These are phyloP conservation scores for Lycaena phlaeas DNA, from an alignment of 2,888 invertebrate species.

Conservation along the genomic window DNA sequence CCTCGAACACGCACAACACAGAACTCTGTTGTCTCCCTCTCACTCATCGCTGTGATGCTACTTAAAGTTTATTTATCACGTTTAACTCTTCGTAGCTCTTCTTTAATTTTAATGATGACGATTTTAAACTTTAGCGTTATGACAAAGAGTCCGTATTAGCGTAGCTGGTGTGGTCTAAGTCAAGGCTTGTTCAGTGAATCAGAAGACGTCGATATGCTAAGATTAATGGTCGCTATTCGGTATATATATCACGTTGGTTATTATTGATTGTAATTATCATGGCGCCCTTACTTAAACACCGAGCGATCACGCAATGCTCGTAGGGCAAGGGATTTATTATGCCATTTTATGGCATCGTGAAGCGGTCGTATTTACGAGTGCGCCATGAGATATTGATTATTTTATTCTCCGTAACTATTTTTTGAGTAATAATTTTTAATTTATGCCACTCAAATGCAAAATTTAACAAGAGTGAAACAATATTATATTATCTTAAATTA, in stretches of 20 bases:
- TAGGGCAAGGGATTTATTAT: constrained; percentile 34
- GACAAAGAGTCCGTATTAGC: constrained; percentile 10
- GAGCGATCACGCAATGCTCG: constrained; percentile 44
- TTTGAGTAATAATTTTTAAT: constrained; percentile 1
- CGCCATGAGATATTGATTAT: constrained; percentile 20
- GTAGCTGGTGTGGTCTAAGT: constrained; percentile 8
- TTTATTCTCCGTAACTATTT: too few relatives aligned
- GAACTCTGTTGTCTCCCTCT: constrained; percentile 19
- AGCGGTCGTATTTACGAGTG: constrained; percentile 19
- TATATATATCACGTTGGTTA: constrained; percentile 31
- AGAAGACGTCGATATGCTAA: constrained; percentile 23
- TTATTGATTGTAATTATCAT: constrained; percentile 68
- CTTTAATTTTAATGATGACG: constrained; percentile 24
- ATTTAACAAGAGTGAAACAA: too few relatives aligned
- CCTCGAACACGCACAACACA: constrained; percentile 10
- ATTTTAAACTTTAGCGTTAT: constrained; percentile 12
- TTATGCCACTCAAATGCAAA: too few relatives aligned
- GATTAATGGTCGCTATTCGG: constrained; percentile 45
- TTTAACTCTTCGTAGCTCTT: constrained; percentile 31
- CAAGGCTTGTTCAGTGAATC: constrained; percentile 11
- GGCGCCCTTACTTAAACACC: constrained; percentile 49
- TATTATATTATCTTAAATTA: too few relatives aligned
- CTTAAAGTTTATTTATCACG: constrained; percentile 51
- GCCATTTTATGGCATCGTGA: constrained; percentile 25
- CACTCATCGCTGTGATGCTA: constrained; percentile 32